Evolutionary conservation across 2,888 invertebrate species (phyloP), one percentile per base, ranked within the genome.

Genomic region (Microchrysa polita): DNA sequence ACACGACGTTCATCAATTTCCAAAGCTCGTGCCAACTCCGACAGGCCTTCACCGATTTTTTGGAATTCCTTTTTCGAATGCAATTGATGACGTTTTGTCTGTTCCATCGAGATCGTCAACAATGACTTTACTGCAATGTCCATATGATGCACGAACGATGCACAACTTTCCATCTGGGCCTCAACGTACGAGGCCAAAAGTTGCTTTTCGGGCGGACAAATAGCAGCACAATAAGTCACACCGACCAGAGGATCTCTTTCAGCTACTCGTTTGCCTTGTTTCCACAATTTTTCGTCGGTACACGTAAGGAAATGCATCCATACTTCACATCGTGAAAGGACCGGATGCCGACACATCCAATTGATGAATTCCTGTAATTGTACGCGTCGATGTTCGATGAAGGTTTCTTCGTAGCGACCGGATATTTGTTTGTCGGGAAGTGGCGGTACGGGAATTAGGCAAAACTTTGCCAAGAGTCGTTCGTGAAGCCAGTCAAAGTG

Each of bases 401-500:
- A 93, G 80, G 97, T 95, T 79, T 98, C 97, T 84, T 99, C 98
- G 86, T 97, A 98, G 67, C 97, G 89, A 7, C 97, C 97, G 52
- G 97, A 94, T 77, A 99, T 96, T 85, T 98, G 97, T 86, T 99
- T 99, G 82, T 98, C 98, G 12, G 99, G 99, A 77, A 99, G 85
- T 1, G 98, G 98, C 74, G 99, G 98, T 80, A 98, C 93, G 1
- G 97, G 96, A 80, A 98, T 92, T 72, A 97, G 89, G 78, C 95
- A 92, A 84, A 95, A 99, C 85, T 99, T 99, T 78, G 95, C 95
- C 79, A 93, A 92, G 77, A 99, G 86, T 79, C 97, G 89, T 82
- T 95, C 95, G 85, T 98, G 97, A 72, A 99, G 86, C 99, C 99
- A 99, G 87, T 99, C 98, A 85, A 99, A 99, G 85, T 98, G 98